Percentiles rank a stretch among this genome's conserved stretches.
phyloP scores from a whole-genome alignment of 2,888 invertebrate species.

The Isoperla grammatica region DNA sequence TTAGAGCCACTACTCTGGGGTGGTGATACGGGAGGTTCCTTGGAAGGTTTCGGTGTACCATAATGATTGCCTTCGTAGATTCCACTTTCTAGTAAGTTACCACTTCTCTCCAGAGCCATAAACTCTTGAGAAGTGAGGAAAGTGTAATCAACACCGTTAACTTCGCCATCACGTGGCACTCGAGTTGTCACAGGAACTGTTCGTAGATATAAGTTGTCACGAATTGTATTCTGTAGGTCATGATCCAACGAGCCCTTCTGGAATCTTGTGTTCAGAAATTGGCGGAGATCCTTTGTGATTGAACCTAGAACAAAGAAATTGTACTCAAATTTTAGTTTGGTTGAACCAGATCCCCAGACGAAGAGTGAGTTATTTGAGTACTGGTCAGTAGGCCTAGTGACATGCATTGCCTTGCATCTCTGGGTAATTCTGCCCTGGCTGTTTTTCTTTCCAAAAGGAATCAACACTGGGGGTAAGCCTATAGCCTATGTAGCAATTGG shows the following conservation, averaged over 20 bases:
- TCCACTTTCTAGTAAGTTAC: conserved; percentile 56
- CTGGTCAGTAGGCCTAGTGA: no score
- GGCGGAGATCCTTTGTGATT: conserved; percentile 48
- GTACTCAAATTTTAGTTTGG: background rate
- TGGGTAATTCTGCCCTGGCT: no score
- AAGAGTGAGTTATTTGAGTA: no score
- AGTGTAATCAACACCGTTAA: conserved; percentile 57
- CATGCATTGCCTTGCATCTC: no score
- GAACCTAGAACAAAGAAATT: conserved; percentile 39
- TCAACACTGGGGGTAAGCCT: no score
- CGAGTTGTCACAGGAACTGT: conserved; percentile 60
- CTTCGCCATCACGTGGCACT: conserved; percentile 50
- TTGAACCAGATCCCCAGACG: no score
- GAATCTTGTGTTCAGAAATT: conserved; percentile 51
- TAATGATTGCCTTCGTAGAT: conserved; percentile 58
- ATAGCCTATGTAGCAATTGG: no score
- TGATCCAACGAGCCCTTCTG: conserved; percentile 54
- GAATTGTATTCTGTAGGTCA: conserved; percentile 57
- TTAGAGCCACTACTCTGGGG: conserved; percentile 34
- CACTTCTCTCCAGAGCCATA: conserved; percentile 49
- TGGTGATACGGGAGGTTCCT: conserved; percentile 38
- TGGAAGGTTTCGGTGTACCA: conserved; percentile 53
- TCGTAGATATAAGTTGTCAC: conserved; percentile 57
- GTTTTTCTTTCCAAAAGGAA: no score
- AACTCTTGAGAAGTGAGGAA: conserved; percentile 54